Evolutionary conservation across 2,113 vertebrate species (phyloP), one percentile per base, ranked within the genome.

Genomic region (Thomomys bottae): DNA sequence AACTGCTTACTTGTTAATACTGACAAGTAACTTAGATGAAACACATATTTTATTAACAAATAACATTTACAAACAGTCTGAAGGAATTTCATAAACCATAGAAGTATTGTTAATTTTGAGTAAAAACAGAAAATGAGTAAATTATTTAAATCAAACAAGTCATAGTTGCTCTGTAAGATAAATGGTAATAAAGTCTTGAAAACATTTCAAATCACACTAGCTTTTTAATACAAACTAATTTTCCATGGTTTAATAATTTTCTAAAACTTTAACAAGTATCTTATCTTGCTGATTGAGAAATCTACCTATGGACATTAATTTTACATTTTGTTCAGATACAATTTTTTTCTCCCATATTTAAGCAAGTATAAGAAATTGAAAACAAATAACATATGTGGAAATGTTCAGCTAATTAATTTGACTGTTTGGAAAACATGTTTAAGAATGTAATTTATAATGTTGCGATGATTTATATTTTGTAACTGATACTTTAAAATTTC

Each of bases 1-100:
- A 87, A 38, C 26, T 28, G 63, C 87, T 71, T 34, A 73, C 17
- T 94, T 57, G 87, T 28, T 54, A 64, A 67, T 75, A 61, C 59
- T 57, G 49, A 82, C 1, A 71, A 67, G 36, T 89, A 92, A 82
- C 3, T 49, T 83, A 70, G 42, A 78, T 83, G 20, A 95, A 95
- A 92, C 88, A 91, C 4, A 81, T 71, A 6, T 30, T 94, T 94
- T 92, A 80, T 93, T 93, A 82, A 86, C 30, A 83, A 94, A 83
- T 32, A 38, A 70, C 94, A 88, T 86, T 81, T 78, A 18, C 84
- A 70, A 94, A 70, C 28, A 83, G 32, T 80, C 45, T 5, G 34
- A 67, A 92, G 38, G 54, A 68, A 80, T 90, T 90, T 93, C 14
- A 67, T 79, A 40, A 42, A 76, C 76, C 66, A 72, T 77, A 76